Base-by-base conservation (phyloP, 1,140 invertebrate genomes). In the Amyelois transitella region DNA sequence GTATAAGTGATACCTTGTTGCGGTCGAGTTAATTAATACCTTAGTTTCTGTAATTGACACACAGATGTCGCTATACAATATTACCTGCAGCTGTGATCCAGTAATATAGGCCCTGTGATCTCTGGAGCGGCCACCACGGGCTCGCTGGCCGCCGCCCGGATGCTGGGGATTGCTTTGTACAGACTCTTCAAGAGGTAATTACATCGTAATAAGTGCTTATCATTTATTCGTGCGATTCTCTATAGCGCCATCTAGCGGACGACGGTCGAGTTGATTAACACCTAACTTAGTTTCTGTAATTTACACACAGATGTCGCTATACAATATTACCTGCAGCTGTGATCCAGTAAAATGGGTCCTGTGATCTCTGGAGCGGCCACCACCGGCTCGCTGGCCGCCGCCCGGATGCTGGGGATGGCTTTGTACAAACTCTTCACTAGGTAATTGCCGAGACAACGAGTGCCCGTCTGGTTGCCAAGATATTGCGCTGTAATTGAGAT, bases 361-460 rank as follows among this genome's bases (percentile, higher is more conserved):
- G 92, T 91, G 60, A 97, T 94, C 88, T 96, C 94, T 0, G 96
- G 96, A 55, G 94, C 92, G 1, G 95, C 92, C 24, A 96, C 94
- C 5, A 97, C 93, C 2, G 96, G 96, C 72, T 97, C 95, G 4
- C 91, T 82, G 3, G 76, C 78, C 0, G 96, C 95, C 43, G 83
- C 71, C 21, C 90, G 86, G 53, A 96, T 84, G 57, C 92, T 91
- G 17, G 96, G 94, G 73, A 96, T 94, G 55, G 97, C 95, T 77
- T 93, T 94, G 66, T 96, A 97, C 3, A 94, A 93, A 1, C 93
- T 94, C 88, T 98, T 97, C 0, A 97, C 92, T 58, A 94, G 88
- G 74, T 96, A 97, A 86, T 97, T 97, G n/a, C 96, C 96, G 18
- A 98, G 86, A 69, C 96, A 97, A 28, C 96, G 82, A 0, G 92